A percentile compares a stretch with the other conserved stretches of the same genome.
Conservation (phyloP, 2,797 vertebrate genomes). For the Brachymystax lenok region DNA sequence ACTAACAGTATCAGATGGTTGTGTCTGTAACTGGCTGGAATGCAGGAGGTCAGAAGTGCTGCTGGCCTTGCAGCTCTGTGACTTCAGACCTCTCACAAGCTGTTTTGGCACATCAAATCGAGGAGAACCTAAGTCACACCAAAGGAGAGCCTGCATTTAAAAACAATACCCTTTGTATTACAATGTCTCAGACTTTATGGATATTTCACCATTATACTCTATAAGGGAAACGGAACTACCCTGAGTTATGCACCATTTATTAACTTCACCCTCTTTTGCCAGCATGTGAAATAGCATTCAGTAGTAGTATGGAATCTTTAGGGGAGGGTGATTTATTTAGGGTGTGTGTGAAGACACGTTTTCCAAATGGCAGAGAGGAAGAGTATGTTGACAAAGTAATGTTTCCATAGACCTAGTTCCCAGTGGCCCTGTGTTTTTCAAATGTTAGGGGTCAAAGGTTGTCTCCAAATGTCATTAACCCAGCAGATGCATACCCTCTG, state of each 20-base stretch:
- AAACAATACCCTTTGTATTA: background rate
- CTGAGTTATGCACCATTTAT: background rate
- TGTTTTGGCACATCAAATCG: background rate
- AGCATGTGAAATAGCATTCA: background rate
- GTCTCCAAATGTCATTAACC: background rate
- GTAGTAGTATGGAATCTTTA: background rate
- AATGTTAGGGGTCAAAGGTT: background rate
- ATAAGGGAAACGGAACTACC: too few relatives aligned
- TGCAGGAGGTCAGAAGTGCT: background rate
- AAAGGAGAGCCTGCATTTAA: background rate
- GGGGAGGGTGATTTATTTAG: background rate
- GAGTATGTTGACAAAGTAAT: background rate
- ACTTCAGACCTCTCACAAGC: background rate
- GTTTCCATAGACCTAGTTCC: background rate
- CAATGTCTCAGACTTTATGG: too few relatives aligned
- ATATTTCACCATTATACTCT: too few relatives aligned
- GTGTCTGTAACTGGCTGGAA: background rate
- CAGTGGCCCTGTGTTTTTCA: background rate
- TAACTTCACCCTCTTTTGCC: background rate
- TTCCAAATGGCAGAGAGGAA: too few relatives aligned
- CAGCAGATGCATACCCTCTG: background rate
- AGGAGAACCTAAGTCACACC: background rate
- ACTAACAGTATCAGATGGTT: too few relatives aligned
- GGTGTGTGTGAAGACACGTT: background rate
- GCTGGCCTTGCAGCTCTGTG: background rate